Conservation (phyloP, 1,140 invertebrate genomes). For the Brachionus asplanchnoidis region DNA sequence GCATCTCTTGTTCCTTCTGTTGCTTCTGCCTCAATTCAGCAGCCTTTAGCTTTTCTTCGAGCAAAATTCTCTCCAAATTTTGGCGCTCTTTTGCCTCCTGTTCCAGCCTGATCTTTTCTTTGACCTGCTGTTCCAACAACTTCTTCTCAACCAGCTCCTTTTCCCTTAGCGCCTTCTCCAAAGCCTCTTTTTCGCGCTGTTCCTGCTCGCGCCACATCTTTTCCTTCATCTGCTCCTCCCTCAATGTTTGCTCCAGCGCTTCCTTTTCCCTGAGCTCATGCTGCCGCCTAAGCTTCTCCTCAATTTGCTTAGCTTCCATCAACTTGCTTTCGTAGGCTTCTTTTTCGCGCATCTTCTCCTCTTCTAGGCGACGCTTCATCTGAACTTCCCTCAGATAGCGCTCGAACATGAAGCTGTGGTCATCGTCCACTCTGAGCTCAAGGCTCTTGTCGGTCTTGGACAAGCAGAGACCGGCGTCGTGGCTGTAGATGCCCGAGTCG, state of each 20-base stretch:
- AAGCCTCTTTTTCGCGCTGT: not conserved
- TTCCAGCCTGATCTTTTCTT: not conserved
- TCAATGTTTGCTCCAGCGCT: not conserved
- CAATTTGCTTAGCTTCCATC: not conserved
- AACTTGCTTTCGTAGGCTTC: not conserved
- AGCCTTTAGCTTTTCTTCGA: not conserved
- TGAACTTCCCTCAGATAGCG: not conserved
- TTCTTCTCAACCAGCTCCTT: not conserved
- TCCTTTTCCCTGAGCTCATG: not conserved
- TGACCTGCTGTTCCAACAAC: not conserved
- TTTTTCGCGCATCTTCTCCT: not conserved
- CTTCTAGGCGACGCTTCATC: not conserved
- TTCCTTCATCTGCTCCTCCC: not conserved
- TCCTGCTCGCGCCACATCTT: not conserved
- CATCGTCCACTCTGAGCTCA: not conserved
- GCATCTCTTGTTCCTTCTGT: not conserved
- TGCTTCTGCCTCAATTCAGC: not conserved
- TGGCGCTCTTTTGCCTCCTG: not conserved
- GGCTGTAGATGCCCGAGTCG: not conserved
- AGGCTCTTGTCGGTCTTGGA: constrained; percentile 1
- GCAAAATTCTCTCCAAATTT: not conserved
- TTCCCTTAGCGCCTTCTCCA: not conserved
- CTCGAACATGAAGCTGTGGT: not conserved
- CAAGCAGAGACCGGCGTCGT: not conserved
- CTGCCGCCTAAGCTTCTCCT: not conserved